Conservation (phyloP, 2,888 invertebrate genomes). For the Chrysotoxum bicinctum region DNA sequence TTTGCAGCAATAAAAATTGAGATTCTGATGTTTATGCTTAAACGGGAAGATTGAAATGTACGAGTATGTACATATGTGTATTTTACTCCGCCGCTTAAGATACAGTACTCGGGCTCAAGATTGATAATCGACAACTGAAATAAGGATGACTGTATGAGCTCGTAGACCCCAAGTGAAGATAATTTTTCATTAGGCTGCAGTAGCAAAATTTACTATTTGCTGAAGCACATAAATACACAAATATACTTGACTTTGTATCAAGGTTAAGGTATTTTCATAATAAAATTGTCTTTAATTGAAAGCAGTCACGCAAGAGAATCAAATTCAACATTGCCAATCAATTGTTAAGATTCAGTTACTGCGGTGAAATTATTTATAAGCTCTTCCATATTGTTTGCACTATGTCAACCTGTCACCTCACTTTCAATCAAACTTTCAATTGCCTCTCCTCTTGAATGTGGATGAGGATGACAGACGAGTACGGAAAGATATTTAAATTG, state of each 20-base stretch:
- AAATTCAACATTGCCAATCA: neutral
- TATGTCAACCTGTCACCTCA: conserved; percentile 15
- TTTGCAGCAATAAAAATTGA: too few relatives aligned
- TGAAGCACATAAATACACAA: neutral
- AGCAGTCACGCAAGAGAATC: neutral
- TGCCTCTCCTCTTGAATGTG: neutral
- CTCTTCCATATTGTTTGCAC: neutral
- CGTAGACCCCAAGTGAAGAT: neutral
- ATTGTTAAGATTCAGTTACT: neutral
- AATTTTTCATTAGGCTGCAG: neutral
- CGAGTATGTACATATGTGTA: too few relatives aligned
- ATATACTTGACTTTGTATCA: neutral
- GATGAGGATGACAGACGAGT: neutral
- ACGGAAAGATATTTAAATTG: neutral
- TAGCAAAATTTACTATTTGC: neutral
- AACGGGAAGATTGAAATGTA: too few relatives aligned
- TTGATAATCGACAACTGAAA: neutral
- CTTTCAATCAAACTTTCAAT: conserved; percentile 12
- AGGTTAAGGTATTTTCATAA: neutral
- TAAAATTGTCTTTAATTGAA: neutral
- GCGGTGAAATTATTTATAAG: neutral
- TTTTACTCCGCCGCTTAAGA: too few relatives aligned
- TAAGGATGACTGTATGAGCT: neutral
- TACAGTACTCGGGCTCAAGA: too few relatives aligned
- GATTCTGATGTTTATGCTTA: too few relatives aligned